These are phyloP conservation scores for Platycheirus rosarum DNA, from an alignment of 2,888 invertebrate genomes.

Conservation along the genomic window DNA sequence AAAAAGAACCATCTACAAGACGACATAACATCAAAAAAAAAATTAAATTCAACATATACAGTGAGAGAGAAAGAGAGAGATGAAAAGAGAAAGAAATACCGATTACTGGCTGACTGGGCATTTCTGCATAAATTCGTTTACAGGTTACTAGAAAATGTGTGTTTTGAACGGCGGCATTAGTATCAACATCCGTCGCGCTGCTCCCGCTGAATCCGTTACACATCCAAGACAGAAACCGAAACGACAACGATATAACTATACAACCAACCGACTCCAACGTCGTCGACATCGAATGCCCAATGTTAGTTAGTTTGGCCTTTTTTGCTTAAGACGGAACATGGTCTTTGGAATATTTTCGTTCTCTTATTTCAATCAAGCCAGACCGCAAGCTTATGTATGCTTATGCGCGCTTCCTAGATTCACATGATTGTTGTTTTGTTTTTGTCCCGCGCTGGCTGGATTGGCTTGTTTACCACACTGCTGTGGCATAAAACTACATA, in stretches of 20 bases:
- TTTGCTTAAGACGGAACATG: conserved; percentile 69
- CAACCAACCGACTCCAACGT: conserved; percentile 21
- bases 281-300: conserved; percentile 33
- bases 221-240: conserved; percentile 40
- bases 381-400: conserved; percentile 69
- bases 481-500: conserved; percentile 30
- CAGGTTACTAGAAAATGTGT: conserved; percentile 68
- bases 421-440: conserved; percentile 69
- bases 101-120: conserved; percentile 7
- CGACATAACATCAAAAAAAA: conserved; percentile 57
- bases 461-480: conserved; percentile 62
- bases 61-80: not conserved
- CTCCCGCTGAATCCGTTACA: conserved; percentile 70
- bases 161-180: conserved; percentile 53
- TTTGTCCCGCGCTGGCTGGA: conserved; percentile 21
- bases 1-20: conserved; percentile 67
- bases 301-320: conserved; percentile 62
- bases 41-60: conserved; percentile 16
- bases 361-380: conserved; percentile 72
- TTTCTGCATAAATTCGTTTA: conserved; percentile 58
- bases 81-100: not conserved
- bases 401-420: conserved; percentile 73
- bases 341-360: conserved; percentile 63
- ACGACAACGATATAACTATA: not conserved
- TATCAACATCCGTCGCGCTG: conserved; percentile 55